Evolutionary conservation across 2,113 vertebrate species (phyloP), one percentile per base, ranked within the genome.

Genomic region (Pachypanchax playfairii): DNA sequence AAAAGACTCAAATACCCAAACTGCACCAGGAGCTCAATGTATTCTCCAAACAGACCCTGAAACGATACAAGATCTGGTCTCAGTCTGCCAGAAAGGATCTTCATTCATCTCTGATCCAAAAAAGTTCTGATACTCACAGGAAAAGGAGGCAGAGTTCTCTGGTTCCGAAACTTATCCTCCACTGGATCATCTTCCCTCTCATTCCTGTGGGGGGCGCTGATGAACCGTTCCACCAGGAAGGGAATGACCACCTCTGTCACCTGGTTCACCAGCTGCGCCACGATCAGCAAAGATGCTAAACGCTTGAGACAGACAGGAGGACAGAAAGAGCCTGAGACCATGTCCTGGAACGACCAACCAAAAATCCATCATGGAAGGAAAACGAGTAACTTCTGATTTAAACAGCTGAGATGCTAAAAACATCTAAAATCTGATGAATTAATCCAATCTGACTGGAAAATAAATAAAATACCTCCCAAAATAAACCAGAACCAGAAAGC

Each of bases 1-100:
- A 94, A 94, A 10, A 94, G 91, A 70, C 93, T 94, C 85, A 94
- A 69, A 57, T 94, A 94, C 21, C 93, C 93, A 79, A 93, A 94
- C 86, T 94, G 93, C 70, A 94, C 92, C 83, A 94, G 87, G 50
- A 94, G 87, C 79, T 94, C 93, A 2, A 94, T 93, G 85, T 94
- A 94, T 36, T 94, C 93, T 2, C 80, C 80, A 80, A 94, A 94
- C 67, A 94, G 80, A 18, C 93, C 93, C 93, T 94, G 64, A 17
- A 48, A 64, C 4, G 70, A 65, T 50, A 79, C 10, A 83, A 21
- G 28, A 20, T 10, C 3, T 3, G 12, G 58, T 77, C 17, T 38
- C 2, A n/a, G n/a, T n/a, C n/a, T n/a, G n/a, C n/a, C n/a, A n/a
- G n/a, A 1, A 0, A 18, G 6, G 2, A 29, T 48, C 13, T 41